phyloP scores from a whole-genome alignment of 2,888 invertebrate genomes.

The Nematopogon swammerdamellus region DNA sequence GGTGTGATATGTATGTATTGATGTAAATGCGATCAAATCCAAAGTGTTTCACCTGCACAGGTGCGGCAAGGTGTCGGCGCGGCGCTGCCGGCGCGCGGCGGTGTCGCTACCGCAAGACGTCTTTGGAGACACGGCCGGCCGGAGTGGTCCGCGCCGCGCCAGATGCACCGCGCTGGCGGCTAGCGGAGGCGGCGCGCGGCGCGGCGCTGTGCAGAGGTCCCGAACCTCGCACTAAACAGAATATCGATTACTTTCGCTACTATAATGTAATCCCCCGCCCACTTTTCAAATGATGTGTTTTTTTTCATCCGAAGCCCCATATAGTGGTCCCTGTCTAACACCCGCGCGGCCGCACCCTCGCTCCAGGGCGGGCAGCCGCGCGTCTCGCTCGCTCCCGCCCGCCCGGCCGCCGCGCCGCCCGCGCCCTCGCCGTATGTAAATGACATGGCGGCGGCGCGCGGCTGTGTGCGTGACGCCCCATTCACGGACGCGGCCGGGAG shows the following conservation, averaged over 20 bases:
- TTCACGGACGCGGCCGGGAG: neutral
- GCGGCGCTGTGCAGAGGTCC: conserved; percentile 47
- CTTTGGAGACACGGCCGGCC: no score
- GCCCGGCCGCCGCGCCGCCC: conserved; percentile 23
- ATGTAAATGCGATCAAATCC: no score
- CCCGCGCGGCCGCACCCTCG: conserved; percentile 26
- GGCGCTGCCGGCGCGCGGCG: no score
- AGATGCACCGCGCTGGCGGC: no score
- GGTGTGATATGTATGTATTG: no score
- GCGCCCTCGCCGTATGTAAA: conserved; percentile 49
- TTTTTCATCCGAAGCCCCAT: conserved; percentile 47
- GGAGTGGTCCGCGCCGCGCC: no score
- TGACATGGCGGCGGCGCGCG: conserved; percentile 40
- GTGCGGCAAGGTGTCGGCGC: no score
- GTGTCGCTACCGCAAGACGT: no score
- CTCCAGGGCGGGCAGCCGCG: conserved; percentile 20
- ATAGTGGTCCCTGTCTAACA: conserved; percentile 44
- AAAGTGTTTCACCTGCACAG: no score
- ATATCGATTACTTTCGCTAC: conserved; percentile 61
- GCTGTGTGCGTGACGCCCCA: conserved; percentile 34
- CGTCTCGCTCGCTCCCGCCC: conserved; percentile 24
- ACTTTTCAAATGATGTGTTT: conserved; percentile 40
- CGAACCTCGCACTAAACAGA: conserved; percentile 55
- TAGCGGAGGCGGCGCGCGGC: no score
- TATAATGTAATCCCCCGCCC: conserved; percentile 60